phyloP scores from a whole-genome alignment of 2,113 vertebrate species.

The Brachionichthys hirsutus region DNA sequence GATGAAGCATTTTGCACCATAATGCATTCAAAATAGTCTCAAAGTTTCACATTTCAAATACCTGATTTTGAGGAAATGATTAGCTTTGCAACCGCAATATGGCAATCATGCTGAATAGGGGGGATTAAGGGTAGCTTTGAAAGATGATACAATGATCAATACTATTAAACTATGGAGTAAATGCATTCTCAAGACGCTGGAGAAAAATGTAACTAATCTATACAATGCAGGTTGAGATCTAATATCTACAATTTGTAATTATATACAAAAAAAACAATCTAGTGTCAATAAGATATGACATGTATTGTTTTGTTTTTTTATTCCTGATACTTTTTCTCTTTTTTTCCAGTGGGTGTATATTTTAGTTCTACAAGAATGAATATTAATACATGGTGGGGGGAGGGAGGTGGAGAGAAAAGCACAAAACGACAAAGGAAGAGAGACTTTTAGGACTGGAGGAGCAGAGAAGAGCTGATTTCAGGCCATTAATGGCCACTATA shows the following conservation, averaged over 20 bases:
- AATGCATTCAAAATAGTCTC: background rate
- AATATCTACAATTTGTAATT: background rate
- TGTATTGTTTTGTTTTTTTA: background rate
- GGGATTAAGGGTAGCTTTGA: background rate
- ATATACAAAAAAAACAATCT: background rate
- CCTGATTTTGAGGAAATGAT: background rate
- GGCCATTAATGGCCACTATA: slow-evolving; percentile 5
- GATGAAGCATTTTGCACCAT: slow-evolving; percentile 4
- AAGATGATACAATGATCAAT: background rate
- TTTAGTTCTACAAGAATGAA: background rate
- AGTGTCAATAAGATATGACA: background rate
- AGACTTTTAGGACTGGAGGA: background rate
- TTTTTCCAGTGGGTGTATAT: background rate
- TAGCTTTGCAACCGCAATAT: background rate
- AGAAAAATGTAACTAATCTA: background rate
- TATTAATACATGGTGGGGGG: background rate
- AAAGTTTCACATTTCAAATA: slow-evolving; percentile 7
- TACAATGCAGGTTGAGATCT: background rate
- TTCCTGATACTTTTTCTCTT: background rate
- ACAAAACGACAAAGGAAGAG: background rate
- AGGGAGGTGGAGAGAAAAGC: background rate
- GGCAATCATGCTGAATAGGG: too few relatives aligned
- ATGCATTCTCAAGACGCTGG: background rate
- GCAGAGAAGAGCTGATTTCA: background rate
- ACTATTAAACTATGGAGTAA: background rate